Base-by-base conservation (phyloP, 2,113 vertebrate species). In the Garra rufa region DNA sequence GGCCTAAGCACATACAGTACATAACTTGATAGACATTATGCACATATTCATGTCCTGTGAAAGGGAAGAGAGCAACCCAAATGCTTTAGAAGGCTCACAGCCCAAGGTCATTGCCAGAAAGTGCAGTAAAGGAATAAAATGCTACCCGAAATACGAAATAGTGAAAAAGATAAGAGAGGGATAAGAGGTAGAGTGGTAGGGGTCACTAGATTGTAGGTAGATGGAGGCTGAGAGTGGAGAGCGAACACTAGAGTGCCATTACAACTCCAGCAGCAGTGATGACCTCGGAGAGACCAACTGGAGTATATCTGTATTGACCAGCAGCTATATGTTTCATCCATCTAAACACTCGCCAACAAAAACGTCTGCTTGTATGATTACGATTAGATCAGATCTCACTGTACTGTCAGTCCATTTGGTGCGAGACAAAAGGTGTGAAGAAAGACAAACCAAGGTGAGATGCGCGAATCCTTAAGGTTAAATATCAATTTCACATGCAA, bases 171-270 rank as follows among this genome's bases (percentile, higher is more conserved):
- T 19, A 59, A 82, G 11, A 41, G 70, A 59, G n/a, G 9, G 43
- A 55, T 63, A 77, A 50, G 50, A 84, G 83, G 38, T 73, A 50
- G 79, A 82, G 78, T 77, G 78, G 50, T 77, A 38, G 38, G 48
- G 83, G 73, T 85, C 61, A 69, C 43, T 21, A 71, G 78, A 70
- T 24, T 81, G 77, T 44, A 69, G 61, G 43, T 38, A 80, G 75
- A 80, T 76, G 81, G 85, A 82, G 28, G 50, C 41, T 26, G 77
- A 71, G 59, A 44, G 76, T 61, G 55, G 52, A 73, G 76, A 81
- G 55, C 30, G 41, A 77, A 82, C 70, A 76, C 80, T 87, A 85
- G 83, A 87, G 86, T 74, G 80, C 61, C 75, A 85, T 82, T 82
- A 85, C 86, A 82, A 52, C 73, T 41, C 46, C 24, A 48, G 50